phyloP scores from a whole-genome alignment of 2,113 vertebrate genomes.

The Chloropsis cyanopogon region DNA sequence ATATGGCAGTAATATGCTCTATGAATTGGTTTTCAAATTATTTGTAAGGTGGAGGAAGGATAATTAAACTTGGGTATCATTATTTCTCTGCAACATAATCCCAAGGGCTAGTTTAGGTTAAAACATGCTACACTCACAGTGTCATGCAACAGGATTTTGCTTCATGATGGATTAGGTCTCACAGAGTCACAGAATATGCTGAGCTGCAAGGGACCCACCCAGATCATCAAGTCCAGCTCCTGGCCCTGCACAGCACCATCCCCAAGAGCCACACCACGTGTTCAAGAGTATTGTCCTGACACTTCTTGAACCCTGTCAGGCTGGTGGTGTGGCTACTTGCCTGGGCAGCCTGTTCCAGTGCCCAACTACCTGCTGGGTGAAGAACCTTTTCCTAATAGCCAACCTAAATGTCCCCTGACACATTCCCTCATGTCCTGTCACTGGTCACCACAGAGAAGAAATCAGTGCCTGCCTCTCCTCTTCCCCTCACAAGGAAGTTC shows the following conservation, averaged over 20 bases:
- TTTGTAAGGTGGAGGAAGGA: not conserved
- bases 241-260: not conserved
- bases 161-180: not conserved
- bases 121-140: not conserved
- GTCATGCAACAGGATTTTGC: not conserved
- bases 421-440: not conserved
- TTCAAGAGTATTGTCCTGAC: not conserved
- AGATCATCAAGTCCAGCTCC: not conserved
- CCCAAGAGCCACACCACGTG: not conserved
- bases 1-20: not conserved
- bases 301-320: not conserved
- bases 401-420: not conserved
- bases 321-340: not conserved
- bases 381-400: not conserved
- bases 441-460: not conserved
- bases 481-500: not conserved
- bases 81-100: not conserved
- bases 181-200: not conserved
- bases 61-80: not conserved
- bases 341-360: not conserved
- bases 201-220: not conserved
- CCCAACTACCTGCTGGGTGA: rapidly evolving
- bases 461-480: not conserved
- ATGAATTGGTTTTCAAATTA: not conserved
- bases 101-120: not conserved